Evolutionary conservation across 2,113 vertebrate genomes (phyloP), one percentile per base, ranked within the genome.

Genomic region (Pseudorectes ferrugineus): DNA sequence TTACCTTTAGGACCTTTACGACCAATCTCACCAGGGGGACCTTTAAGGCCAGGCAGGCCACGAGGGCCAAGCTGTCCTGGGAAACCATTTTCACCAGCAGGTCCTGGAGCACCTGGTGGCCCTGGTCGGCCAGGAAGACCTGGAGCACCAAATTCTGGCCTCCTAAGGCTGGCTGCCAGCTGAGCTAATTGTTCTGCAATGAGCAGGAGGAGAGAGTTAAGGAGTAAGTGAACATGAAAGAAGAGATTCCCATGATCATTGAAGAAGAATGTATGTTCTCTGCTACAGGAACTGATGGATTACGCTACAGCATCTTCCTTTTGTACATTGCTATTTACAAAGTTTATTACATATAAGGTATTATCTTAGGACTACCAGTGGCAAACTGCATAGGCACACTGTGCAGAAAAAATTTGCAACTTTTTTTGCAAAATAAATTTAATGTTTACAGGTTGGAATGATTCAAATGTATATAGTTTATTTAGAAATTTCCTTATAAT

Each of bases 31-130:
- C 99, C 99, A 29, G 98, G 97, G 43, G 99, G 99, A 16, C 99
- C 99, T 96, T 99, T 99, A 31, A 99, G 98, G 85, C 99, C 99
- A 31, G 99, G 99, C 55, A 99, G 98, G 11, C 99, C 99, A 93
- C 99, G 99, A 35, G 98, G 35, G 31, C 99, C 99, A 85, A 98
- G 97, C 79, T 99, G 99, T 67, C 99, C 99, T 14, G 99, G 98
- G 85, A 99, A 99, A 70, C 99, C 99, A 31, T 99, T 99, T 95
- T 99, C 98, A 52, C 99, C 99, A 49, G 98, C 97, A 14, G 98
- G 29, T 1, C 99, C 99, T 2, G 98, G 98, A 77, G 98, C 96
- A 14, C 99, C 99, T 2, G 99, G 98, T 26, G 97, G 98, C 5
- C 99, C 99, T 19, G 99, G 99, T 81, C 88, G 98, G 42, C 99